Percentiles rank a stretch among this genome's conserved stretches.
phyloP scores from a whole-genome alignment of 2,888 invertebrate genomes.

The Sipha maydis region DNA sequence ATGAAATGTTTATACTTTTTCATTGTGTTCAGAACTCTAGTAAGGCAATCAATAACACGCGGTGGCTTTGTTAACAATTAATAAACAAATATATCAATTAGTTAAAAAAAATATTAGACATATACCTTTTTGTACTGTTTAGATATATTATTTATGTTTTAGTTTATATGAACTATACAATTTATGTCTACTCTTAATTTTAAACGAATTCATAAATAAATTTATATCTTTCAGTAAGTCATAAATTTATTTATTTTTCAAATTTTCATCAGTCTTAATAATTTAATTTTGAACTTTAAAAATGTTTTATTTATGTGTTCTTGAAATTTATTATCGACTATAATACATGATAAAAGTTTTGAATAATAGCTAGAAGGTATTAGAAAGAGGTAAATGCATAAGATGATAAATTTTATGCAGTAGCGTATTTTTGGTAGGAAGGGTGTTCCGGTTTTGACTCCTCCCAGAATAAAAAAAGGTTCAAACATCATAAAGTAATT shows the following conservation, averaged over 20 bases:
- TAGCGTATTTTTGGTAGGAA: too few species aligned
- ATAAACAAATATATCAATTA: neutral
- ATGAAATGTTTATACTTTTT: constrained; percentile 40
- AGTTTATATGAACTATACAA: neutral
- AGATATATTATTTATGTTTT: neutral
- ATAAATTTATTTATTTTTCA: too few species aligned
- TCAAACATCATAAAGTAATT: too few species aligned
- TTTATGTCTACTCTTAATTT: neutral
- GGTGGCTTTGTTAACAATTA: neutral
- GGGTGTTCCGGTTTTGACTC: too few species aligned
- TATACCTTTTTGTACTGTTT: neutral
- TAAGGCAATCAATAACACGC: constrained; percentile 17
- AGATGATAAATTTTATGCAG: neutral
- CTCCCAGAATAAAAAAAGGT: too few species aligned
- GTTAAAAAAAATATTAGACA: constrained; percentile 3
- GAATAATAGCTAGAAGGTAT: neutral
- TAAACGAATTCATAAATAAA: too few species aligned
- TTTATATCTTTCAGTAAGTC: too few species aligned
- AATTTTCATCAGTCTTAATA: too few species aligned
- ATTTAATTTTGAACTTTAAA: neutral
- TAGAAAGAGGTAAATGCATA: neutral
- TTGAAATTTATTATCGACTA: neutral
- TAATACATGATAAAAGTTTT: neutral
- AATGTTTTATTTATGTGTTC: neutral
- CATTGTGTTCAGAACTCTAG: neutral